These are phyloP conservation scores for Pygoscelis antarcticus DNA, from an alignment of 2,113 vertebrate species.

Conservation along the genomic window DNA sequence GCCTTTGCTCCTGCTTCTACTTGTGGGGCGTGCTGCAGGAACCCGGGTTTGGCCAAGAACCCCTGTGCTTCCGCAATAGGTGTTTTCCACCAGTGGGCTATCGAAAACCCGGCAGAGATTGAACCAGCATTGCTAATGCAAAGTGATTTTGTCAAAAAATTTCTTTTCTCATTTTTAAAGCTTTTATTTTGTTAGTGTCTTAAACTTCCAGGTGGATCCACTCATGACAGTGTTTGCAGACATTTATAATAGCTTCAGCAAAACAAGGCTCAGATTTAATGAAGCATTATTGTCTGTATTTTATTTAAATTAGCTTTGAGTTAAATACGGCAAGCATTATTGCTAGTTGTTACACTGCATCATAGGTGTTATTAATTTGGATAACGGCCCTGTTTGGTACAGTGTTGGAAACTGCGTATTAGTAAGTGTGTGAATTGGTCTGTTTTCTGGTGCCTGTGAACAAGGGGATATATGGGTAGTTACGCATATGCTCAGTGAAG, in stretches of 20 bases:
- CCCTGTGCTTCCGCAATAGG: fast-evolving
- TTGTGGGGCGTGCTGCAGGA: background rate
- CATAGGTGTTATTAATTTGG: background rate
- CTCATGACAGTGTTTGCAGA: background rate
- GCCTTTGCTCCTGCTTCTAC: background rate
- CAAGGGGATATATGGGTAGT: background rate
- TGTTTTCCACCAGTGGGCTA: background rate
- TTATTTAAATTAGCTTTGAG: background rate
- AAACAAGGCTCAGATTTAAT: background rate
- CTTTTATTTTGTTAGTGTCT: background rate
- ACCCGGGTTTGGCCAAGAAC: background rate
- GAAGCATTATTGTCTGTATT: background rate
- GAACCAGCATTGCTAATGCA: background rate
- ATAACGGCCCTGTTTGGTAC: background rate
- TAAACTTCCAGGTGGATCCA: background rate
- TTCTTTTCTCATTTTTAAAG: background rate
- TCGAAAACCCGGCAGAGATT: background rate
- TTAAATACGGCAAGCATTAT: background rate
- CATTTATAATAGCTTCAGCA: background rate
- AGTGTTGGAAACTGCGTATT: background rate
- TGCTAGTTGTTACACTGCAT: background rate
- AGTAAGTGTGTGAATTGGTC: background rate
- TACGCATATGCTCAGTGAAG: background rate
- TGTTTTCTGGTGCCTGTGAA: background rate
- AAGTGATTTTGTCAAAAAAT: background rate